Conservation (phyloP, 2,888 invertebrate species). For the Tineola bisselliella region DNA sequence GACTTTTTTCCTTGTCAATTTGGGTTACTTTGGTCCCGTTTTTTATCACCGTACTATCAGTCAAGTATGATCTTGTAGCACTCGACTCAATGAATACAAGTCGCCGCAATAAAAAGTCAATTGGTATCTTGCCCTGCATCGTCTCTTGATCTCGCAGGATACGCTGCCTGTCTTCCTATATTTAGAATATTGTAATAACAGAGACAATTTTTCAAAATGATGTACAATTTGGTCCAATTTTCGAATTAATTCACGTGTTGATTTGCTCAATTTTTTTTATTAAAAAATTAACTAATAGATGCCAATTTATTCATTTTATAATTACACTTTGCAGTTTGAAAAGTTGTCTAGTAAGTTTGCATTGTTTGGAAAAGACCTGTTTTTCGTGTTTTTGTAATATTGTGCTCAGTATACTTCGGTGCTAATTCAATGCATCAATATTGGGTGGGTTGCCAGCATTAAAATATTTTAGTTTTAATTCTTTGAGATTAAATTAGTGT, state of each 20-base stretch:
- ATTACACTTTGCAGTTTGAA: neutral
- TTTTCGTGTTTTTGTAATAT: neutral
- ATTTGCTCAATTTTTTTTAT: neutral
- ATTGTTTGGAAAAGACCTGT: too few species aligned
- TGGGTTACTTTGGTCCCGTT: too few species aligned
- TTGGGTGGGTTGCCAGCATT: neutral
- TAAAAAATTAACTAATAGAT: neutral
- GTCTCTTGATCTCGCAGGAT: conserved; percentile 4
- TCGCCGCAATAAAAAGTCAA: too few species aligned
- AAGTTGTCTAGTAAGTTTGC: neutral
- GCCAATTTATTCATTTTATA: neutral
- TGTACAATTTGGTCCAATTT: neutral
- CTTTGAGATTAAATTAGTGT: conserved; percentile 8
- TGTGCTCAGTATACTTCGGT: conserved; percentile 7
- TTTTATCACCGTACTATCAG: too few species aligned
- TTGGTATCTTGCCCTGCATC: conserved; percentile 2
- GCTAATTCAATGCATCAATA: conserved; percentile 8
- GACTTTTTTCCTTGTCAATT: too few species aligned
- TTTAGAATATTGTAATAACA: neutral
- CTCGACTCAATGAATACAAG: too few species aligned
- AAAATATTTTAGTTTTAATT: conserved; percentile 1
- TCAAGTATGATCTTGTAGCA: too few species aligned
- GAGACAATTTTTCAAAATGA: neutral
- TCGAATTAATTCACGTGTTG: neutral
- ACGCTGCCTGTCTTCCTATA: conserved; percentile 4